phyloP scores from a whole-genome alignment of 2,113 vertebrate species.

The Rhinoptilus africanus region DNA sequence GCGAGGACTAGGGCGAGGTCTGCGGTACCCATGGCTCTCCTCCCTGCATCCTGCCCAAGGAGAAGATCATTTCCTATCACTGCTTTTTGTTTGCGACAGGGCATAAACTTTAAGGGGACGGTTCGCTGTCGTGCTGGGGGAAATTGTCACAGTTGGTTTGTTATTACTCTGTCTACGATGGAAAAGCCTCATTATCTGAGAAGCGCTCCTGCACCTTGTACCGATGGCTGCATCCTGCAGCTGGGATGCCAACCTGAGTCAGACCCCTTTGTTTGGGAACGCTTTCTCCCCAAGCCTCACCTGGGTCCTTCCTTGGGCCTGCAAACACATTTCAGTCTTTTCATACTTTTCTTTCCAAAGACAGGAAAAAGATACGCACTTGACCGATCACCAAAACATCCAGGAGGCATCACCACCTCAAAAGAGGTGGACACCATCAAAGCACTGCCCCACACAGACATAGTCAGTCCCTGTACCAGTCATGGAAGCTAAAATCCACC shows the following conservation, averaged over 20 bases:
- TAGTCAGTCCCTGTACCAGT: neutral
- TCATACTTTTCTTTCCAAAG: neutral
- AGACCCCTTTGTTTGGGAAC: neutral
- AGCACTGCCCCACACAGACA: neutral
- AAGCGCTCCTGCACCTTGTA: neutral
- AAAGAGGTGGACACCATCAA: neutral
- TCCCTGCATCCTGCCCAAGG: neutral
- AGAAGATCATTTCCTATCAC: neutral
- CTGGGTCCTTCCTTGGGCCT: neutral
- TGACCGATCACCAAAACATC: neutral
- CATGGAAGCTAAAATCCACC: neutral
- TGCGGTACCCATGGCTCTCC: neutral
- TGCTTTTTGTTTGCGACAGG: neutral
- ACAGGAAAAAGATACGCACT: neutral
- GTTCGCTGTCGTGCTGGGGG: neutral
- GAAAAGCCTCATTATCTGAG: neutral
- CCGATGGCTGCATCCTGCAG: accelerated
- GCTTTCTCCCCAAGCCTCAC: neutral
- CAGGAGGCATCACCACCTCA: neutral
- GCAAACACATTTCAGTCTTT: neutral
- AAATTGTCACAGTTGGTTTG: neutral
- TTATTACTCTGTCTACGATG: neutral
- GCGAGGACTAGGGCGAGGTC: neutral
- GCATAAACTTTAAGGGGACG: neutral
- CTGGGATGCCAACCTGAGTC: neutral